Evolutionary conservation across 2,797 vertebrate species (phyloP).

Genomic region (Onychomys torridus): DNA sequence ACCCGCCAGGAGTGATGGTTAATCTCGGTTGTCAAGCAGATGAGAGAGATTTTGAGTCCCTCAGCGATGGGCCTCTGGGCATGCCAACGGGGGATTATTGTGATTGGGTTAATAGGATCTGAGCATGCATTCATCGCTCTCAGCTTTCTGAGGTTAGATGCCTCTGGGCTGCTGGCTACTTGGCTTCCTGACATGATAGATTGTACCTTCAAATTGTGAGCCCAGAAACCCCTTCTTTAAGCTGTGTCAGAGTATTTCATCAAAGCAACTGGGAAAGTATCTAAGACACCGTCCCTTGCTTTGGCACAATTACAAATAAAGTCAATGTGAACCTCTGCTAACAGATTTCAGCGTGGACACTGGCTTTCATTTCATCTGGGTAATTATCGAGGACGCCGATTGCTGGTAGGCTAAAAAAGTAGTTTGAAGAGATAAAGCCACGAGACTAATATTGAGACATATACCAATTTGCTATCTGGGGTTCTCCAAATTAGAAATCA

Average conservation of each 20-base stretch:
- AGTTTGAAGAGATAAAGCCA: background rate
- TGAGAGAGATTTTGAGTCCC: background rate
- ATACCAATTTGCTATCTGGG: background rate
- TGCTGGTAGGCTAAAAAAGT: background rate
- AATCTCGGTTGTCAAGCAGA: background rate
- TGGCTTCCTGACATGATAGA: background rate
- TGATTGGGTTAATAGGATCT: background rate
- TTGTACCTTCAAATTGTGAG: background rate
- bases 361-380: conserved; percentile 61
- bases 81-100: background rate
- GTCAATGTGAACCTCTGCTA: background rate
- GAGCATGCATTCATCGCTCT: background rate
- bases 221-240: background rate
- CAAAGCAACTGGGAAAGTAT: background rate
- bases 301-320: conserved; percentile 33
- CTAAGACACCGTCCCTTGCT: background rate
- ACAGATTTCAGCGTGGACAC: background rate
- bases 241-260: background rate
- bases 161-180: background rate
- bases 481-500: conserved; percentile 24
- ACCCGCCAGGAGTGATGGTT: background rate
- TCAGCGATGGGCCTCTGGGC: too few relatives aligned
- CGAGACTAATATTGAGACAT: conserved; percentile 4
- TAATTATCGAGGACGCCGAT: background rate
- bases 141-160: background rate